Conservation (phyloP, 2,888 invertebrate species). For the Tineola bisselliella region DNA sequence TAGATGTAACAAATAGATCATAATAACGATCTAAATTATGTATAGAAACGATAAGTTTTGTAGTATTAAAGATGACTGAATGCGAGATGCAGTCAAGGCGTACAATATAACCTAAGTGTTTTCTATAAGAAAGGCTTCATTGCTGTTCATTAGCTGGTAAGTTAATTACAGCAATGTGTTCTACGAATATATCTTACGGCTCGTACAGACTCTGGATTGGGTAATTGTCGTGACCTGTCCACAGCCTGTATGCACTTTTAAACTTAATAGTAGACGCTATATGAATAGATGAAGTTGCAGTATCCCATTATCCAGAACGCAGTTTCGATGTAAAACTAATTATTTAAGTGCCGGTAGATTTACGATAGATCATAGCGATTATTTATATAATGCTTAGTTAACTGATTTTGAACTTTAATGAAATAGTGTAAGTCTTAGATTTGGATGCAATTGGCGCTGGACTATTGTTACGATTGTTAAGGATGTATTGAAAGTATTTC, state of each 20-base stretch:
- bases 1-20: constrained; percentile 53
- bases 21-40: constrained; percentile 12
- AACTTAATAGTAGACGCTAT: constrained; percentile 40
- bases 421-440: constrained; percentile 40
- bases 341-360: constrained; percentile 10
- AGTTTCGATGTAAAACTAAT: constrained; percentile 32
- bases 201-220: neutral
- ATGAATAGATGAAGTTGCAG: constrained; percentile 45
- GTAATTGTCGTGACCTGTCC: neutral
- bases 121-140: constrained; percentile 27
- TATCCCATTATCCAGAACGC: constrained; percentile 48
- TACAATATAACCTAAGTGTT: constrained; percentile 47
- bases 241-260: constrained; percentile 17
- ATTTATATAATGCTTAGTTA: constrained; percentile 65
- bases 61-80: constrained; percentile 50
- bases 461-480: constrained; percentile 26
- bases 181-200: neutral
- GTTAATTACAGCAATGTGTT: neutral
- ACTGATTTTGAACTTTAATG: constrained; percentile 51
- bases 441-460: constrained; percentile 42
- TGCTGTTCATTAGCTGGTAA: neutral
- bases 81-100: constrained; percentile 42
- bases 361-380: constrained; percentile 45
- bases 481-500: neutral
- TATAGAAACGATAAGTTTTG: constrained; percentile 38